Base-by-base conservation (phyloP, 2,113 vertebrate species). In the Chlorodrepanis virens region DNA sequence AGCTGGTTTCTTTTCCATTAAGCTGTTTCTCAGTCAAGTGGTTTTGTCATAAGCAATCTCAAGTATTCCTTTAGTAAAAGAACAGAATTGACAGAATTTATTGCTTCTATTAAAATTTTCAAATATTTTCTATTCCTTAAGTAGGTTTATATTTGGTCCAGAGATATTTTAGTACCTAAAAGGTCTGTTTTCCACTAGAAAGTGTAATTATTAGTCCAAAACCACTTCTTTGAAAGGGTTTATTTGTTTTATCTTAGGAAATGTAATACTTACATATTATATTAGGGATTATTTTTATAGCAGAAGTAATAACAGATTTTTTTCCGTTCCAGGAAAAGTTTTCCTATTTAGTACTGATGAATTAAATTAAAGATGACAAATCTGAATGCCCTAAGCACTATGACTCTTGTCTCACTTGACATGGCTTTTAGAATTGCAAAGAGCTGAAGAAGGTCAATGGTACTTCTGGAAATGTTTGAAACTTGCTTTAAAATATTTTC, bases 1-100 rank as follows among this genome's bases (percentile, higher is more conserved):
- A 89, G 78, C 63, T 94, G 76, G 18, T 64, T 80, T 94, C 16
- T 64, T 19, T 74, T 87, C 33, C n/a, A 10, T 74, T 21, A 57
- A 56, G 65, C 45, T 70, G 12, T 74, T 94, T 95, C 69, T 85
- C 49, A 87, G 47, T 82, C 60, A 87, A 69, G 31, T 89, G 50
- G 35, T 52, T 95, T 89, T 94, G 47, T 78, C 63, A 71, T 54
- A 86, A 83, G 61, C 31, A 84, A 49, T 87, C 70, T 78, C 77
- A 95, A 96, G n/a, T 84, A 61, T 69, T 95, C 45, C 20, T 92
- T 91, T 93, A 61, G 40, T 65, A 89, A 89, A 83, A 84, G 72
- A 95, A 90, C 71, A 92, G 50, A 96, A 79, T 56, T 87, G 70
- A 19, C 54, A 56, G 40, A 40, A 78, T 56, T 49, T 79, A 77